Evolutionary conservation across 2,797 vertebrate genomes (phyloP).

Genomic region (Crocidura indochinensis): DNA sequence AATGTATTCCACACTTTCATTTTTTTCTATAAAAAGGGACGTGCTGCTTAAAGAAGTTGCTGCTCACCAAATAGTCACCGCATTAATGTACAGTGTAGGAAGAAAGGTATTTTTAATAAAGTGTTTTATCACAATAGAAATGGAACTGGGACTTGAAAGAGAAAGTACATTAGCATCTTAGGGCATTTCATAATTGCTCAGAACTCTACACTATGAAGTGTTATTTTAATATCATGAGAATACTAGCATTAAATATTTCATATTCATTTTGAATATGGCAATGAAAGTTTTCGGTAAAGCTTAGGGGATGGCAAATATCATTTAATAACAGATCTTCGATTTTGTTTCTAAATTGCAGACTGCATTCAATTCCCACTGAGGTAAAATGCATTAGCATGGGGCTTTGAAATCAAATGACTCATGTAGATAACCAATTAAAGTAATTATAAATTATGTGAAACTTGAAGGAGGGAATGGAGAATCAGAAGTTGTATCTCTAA

Average conservation of each 20-base stretch:
- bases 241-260: constrained; percentile 30
- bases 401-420: constrained; percentile 58
- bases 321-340: background rate
- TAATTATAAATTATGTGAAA: constrained; percentile 55
- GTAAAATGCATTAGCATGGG: constrained; percentile 25
- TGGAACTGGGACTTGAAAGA: constrained; percentile 35
- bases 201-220: background rate
- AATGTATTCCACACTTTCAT: background rate
- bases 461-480: constrained; percentile 10
- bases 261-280: background rate
- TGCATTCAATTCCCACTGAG: background rate
- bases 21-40: background rate
- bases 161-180: constrained; percentile 53
- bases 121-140: constrained; percentile 47
- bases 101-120: constrained; percentile 50
- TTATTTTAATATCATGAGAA: constrained; percentile 35
- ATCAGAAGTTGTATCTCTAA: constrained; percentile 61
- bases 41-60: background rate
- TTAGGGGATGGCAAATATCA: constrained; percentile 14
- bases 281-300: constrained; percentile 53
- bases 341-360: constrained; percentile 60
- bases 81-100: background rate
- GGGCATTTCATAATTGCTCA: constrained; percentile 20
- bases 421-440: constrained; percentile 57
- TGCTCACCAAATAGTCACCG: background rate